A percentile compares a stretch with the other conserved stretches of the same genome.
Conservation (phyloP, 2,113 vertebrate genomes). For the Acinonyx jubatus region DNA sequence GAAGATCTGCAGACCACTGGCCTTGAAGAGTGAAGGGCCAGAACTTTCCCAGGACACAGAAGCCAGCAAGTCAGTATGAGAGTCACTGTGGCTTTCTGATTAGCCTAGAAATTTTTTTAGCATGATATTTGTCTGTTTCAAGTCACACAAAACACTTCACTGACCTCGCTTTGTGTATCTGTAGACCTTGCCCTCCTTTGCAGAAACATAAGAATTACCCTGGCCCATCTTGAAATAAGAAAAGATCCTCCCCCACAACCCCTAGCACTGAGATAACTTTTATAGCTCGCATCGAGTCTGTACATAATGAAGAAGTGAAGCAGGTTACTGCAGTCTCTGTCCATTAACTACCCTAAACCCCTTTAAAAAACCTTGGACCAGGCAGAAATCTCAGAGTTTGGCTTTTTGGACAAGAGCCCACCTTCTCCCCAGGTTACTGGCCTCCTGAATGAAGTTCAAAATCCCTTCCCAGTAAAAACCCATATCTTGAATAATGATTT, state of each 20-base stretch:
- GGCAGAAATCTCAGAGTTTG: neutral
- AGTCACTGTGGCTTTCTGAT: neutral
- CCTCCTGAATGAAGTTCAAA: neutral
- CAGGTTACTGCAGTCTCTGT: neutral
- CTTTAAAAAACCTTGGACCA: neutral
- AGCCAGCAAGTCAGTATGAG: neutral
- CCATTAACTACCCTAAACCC: neutral
- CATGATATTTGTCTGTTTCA: neutral
- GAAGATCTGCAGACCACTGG: neutral
- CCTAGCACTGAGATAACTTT: neutral
- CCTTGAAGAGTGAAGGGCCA: neutral
- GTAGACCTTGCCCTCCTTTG: neutral
- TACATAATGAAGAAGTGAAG: neutral
- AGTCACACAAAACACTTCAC: neutral
- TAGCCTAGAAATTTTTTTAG: neutral
- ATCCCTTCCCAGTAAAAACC: neutral
- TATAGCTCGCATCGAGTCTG: neutral
- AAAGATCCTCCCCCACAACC: neutral
- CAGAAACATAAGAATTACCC: neutral
- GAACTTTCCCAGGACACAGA: neutral
- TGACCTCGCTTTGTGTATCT: neutral
- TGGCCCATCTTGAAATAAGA: neutral
- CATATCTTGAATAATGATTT: neutral
- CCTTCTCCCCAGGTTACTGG: neutral
- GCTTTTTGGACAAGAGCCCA: neutral